Evolutionary conservation across 2,113 vertebrate genomes (phyloP).

Genomic region (Murina feae): DNA sequence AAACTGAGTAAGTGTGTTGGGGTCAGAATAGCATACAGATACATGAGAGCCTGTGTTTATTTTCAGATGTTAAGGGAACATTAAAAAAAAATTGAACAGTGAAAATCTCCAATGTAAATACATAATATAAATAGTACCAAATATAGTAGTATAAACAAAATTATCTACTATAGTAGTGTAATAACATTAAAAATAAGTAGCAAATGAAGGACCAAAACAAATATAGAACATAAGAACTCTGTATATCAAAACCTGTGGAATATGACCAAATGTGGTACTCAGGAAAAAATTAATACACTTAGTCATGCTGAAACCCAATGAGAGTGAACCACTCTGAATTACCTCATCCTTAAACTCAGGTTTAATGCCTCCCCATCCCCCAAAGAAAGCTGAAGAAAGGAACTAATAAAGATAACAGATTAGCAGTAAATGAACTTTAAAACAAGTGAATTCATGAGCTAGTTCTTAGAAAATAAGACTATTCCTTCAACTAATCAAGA

Average conservation of each 20-base stretch:
- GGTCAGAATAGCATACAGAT: neutral
- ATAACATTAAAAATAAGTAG: neutral
- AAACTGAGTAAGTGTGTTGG: neutral
- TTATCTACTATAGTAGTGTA: neutral
- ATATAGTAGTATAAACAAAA: no score
- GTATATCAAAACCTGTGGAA: neutral
- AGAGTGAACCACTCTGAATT: neutral
- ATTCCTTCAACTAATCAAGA: neutral
- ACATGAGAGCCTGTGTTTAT: rapidly evolving
- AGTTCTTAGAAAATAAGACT: neutral
- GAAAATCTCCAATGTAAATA: neutral
- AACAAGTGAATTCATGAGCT: neutral
- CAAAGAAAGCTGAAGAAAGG: neutral
- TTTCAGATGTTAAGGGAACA: neutral
- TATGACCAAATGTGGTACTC: neutral
- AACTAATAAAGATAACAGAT: rapidly evolving
- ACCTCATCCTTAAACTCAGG: neutral
- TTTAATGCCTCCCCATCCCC: rapidly evolving
- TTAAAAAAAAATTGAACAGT: rapidly evolving
- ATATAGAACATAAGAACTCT: rapidly evolving
- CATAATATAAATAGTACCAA: no score
- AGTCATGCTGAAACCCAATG: no score
- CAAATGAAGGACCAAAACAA: neutral
- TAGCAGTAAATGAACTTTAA: neutral
- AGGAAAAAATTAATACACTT: neutral